Percentiles rank a stretch among this genome's conserved stretches.
phyloP scores from a whole-genome alignment of 1,140 invertebrate species.

The Homalodisca vitripennis region DNA sequence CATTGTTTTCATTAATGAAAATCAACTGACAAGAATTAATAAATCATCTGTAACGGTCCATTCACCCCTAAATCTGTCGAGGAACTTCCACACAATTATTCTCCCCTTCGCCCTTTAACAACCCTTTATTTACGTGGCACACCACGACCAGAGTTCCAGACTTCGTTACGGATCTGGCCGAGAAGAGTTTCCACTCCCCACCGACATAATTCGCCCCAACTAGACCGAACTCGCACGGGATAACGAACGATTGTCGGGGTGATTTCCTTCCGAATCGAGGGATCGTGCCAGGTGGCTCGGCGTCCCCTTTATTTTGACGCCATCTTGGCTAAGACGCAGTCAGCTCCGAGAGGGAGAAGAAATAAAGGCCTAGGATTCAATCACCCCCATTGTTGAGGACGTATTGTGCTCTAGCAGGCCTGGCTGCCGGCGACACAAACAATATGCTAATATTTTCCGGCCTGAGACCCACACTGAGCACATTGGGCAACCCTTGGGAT shows the following conservation, averaged over 20 bases:
- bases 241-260: background rate
- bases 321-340: constrained; percentile 14
- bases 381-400: constrained; percentile 8
- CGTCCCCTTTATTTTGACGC: constrained; percentile 9
- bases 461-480: too few relatives aligned
- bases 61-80: background rate
- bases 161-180: background rate
- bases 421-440: background rate
- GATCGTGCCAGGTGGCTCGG: constrained; percentile 12
- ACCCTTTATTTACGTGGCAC: background rate
- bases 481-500: too few relatives aligned
- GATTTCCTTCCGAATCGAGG: constrained; percentile 13
- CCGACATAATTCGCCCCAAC: too few relatives aligned
- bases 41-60: background rate
- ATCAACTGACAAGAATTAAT: too few relatives aligned
- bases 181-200: background rate
- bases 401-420: background rate
- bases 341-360: background rate
- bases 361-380: constrained; percentile 26
- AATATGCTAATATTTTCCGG: constrained; percentile 7
- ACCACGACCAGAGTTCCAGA: background rate
- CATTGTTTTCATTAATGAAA: too few relatives aligned
- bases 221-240: too few relatives aligned
- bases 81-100: background rate
- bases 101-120: background rate